phyloP scores from a whole-genome alignment of 2,113 vertebrate genomes.

The Leptobrachium leishanense region DNA sequence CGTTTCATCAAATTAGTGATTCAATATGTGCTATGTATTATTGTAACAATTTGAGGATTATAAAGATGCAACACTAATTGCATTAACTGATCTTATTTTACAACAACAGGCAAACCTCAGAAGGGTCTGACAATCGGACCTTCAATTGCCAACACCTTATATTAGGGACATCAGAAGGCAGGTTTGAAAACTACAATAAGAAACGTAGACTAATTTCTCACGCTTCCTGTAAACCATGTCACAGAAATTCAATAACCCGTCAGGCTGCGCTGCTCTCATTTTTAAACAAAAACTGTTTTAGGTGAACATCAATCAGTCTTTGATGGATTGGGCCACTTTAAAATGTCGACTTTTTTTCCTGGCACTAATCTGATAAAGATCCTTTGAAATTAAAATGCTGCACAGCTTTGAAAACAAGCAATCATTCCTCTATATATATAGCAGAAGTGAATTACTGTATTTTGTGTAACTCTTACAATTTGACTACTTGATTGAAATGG shows the following conservation, averaged over 20 bases:
- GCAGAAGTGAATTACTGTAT: no score
- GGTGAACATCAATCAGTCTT: not conserved
- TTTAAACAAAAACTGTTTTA: constrained; percentile 3
- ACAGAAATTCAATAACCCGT: constrained; percentile 48
- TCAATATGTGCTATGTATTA: no score
- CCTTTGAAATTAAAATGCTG: constrained; percentile 25
- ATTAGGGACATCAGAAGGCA: constrained; percentile 48
- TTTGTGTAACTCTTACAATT: no score
- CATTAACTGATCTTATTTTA: no score
- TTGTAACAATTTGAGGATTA: no score
- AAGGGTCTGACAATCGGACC: no score
- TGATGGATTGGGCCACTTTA: not conserved
- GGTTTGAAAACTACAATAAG: constrained; percentile 22
- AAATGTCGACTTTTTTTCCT: constrained; percentile 18
- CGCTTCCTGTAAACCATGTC: constrained; percentile 50
- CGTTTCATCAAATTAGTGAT: no score
- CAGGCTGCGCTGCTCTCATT: constrained; percentile 15
- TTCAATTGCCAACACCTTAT: constrained; percentile 39
- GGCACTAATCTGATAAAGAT: constrained; percentile 26
- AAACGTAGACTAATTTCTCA: constrained; percentile 10
- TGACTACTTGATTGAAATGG: no score
- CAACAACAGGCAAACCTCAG: no score
- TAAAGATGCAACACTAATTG: no score
- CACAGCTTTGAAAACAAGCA: no score
- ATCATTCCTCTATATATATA: no score